These are phyloP conservation scores for Tetraneura akinire DNA, from an alignment of 1,140 invertebrate genomes.

Conservation along the genomic window DNA sequence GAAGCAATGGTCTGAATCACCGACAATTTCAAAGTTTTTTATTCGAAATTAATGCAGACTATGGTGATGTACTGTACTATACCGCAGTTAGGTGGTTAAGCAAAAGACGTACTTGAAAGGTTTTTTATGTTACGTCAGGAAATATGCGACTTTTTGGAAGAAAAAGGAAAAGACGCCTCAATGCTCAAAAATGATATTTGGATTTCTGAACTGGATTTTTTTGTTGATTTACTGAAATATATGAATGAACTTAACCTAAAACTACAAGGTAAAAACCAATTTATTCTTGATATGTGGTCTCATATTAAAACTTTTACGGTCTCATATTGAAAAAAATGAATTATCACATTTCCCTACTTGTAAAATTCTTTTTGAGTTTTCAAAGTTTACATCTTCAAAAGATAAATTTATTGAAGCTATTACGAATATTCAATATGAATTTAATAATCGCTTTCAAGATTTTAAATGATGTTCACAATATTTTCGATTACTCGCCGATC, in stretches of 20 bases:
- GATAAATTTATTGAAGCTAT: background rate
- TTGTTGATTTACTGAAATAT: background rate
- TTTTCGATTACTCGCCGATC: background rate
- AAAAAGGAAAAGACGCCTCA: background rate
- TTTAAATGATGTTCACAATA: background rate
- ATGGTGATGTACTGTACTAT: conserved; percentile 14
- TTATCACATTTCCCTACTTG: background rate
- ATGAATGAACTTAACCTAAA: background rate
- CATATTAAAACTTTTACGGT: background rate
- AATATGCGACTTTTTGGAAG: background rate
- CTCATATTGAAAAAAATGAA: conserved; percentile 1
- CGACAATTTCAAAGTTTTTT: conserved; percentile 22
- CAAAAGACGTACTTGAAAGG: conserved; percentile 18
- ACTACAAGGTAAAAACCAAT: conserved; percentile 9
- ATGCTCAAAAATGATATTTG: conserved; percentile 8
- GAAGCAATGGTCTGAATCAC: conserved; percentile 14
- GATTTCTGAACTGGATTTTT: conserved; percentile 9
- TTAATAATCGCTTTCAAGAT: background rate
- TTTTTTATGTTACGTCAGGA: conserved; percentile 12
- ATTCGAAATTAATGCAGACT: conserved; percentile 1
- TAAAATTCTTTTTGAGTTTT: background rate
- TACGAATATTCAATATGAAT: too few relatives aligned
- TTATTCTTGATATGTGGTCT: conserved; percentile 5
- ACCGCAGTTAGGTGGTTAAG: conserved; percentile 1
- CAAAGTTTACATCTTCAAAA: background rate